These are phyloP conservation scores for Aquatica leii DNA, from an alignment of 2,888 invertebrate genomes.

Conservation along the genomic window DNA sequence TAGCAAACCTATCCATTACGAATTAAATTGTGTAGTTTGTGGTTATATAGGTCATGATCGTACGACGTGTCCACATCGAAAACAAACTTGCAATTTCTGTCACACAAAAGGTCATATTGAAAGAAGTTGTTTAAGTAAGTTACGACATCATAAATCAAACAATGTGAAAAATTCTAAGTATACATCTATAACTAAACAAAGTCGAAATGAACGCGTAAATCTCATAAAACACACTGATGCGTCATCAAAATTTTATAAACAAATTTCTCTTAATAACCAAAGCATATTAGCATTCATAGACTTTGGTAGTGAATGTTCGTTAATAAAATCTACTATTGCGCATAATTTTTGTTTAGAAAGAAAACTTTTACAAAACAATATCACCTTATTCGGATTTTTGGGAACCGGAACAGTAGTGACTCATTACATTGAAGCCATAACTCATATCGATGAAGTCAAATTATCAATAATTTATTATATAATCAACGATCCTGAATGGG, in stretches of 20 bases:
- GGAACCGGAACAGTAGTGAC: not conserved
- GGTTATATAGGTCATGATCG: slow-evolving; percentile 12
- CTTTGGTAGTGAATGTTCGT: slow-evolving; percentile 30
- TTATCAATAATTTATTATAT: not conserved
- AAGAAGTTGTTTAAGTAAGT: slow-evolving; percentile 15
- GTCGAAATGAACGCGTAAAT: slow-evolving; percentile 1
- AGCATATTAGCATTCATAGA: slow-evolving; percentile 19
- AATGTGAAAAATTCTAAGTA: not conserved
- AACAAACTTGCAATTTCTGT: slow-evolving; percentile 24
- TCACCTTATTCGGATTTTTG: slow-evolving; percentile 14
- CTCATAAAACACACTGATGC: not conserved
- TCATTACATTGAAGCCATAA: not conserved
- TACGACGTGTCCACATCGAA: slow-evolving; percentile 5
- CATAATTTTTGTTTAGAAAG: slow-evolving; percentile 2
- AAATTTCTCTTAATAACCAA: slow-evolving; percentile 1
- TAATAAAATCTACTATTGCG: not conserved
- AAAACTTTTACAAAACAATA: not conserved
- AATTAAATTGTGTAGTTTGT: slow-evolving; percentile 7
- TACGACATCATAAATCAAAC: not conserved
- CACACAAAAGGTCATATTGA: slow-evolving; percentile 17
- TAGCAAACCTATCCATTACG: not conserved
- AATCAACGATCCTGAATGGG: not conserved
- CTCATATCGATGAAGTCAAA: not conserved
- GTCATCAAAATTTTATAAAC: slow-evolving; percentile 22
- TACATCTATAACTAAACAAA: not conserved